These are phyloP conservation scores for Cryptoprocta ferox DNA, from an alignment of 2,797 vertebrate genomes.

Conservation along the genomic window DNA sequence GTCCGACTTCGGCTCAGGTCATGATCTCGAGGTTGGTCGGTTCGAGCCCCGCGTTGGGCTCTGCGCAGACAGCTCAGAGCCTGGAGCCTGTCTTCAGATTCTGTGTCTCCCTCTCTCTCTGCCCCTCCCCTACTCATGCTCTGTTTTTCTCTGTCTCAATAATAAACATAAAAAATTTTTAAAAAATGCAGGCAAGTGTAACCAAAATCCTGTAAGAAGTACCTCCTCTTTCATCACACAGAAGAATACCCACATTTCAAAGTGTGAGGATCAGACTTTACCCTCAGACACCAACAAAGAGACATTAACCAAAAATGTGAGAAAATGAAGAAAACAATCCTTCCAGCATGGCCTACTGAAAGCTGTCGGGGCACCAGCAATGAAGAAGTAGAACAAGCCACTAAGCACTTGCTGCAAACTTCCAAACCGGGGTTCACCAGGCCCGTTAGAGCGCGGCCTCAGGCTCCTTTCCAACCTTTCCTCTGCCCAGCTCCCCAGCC, in stretches of 20 bases:
- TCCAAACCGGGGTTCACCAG: rapidly evolving
- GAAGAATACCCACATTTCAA: background rate
- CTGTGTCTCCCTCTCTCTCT: too few relatives aligned
- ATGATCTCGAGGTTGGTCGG: too few relatives aligned
- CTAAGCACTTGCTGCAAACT: rapidly evolving
- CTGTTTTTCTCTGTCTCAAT: too few relatives aligned
- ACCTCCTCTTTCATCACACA: background rate
- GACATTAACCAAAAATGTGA: background rate
- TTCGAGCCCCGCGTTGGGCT: too few relatives aligned
- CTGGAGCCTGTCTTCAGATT: too few relatives aligned
- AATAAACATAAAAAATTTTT: too few relatives aligned
- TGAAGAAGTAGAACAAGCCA: too few relatives aligned
- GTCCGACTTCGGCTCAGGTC: too few relatives aligned
- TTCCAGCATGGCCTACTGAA: background rate
- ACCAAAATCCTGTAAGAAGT: background rate
- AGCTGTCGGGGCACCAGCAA: background rate
- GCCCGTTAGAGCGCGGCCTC: background rate
- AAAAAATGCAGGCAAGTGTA: background rate
- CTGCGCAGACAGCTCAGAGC: too few relatives aligned
- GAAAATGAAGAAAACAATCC: background rate
- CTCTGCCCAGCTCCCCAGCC: background rate
- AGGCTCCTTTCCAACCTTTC: background rate
- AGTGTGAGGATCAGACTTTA: background rate
- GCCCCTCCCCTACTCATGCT: too few relatives aligned
- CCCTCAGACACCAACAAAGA: background rate